Evolutionary conservation across 2,888 invertebrate species (phyloP).

Genomic region (Acanthoscelides obtectus): DNA sequence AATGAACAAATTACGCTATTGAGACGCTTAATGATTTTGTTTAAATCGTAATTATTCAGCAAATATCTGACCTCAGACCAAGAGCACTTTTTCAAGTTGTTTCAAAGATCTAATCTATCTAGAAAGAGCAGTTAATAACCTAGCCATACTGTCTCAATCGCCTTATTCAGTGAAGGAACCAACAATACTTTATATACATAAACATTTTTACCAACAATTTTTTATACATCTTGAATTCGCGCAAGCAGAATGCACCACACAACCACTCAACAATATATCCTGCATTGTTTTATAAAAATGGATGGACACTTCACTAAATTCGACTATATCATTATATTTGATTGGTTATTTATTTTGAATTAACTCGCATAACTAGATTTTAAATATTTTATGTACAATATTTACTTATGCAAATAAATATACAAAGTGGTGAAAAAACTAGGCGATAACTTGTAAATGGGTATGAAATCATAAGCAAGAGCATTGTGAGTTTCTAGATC

Average conservation of each 20-base stretch:
- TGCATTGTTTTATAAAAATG: conserved; percentile 27
- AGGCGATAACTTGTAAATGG: conserved; percentile 1
- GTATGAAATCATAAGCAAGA: too few species aligned
- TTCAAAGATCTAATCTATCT: too few species aligned
- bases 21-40: too few species aligned
- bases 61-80: too few species aligned
- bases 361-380: background rate
- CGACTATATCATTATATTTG: conserved; percentile 20
- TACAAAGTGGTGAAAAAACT: background rate
- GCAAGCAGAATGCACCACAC: background rate
- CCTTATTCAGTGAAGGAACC: background rate
- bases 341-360: conserved; percentile 21
- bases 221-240: background rate
- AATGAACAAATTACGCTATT: background rate
- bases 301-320: conserved; percentile 33
- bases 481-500: too few species aligned
- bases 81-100: too few species aligned
- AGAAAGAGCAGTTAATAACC: too few species aligned
- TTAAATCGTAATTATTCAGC: too few species aligned
- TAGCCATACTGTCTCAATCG: background rate
- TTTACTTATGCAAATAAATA: conserved; percentile 1
- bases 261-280: conserved; percentile 4
- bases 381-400: conserved; percentile 9
- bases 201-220: background rate
- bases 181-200: background rate